These are phyloP conservation scores for Drosophila insularis DNA, from an alignment of 1,140 invertebrate genomes.

Conservation along the genomic window DNA sequence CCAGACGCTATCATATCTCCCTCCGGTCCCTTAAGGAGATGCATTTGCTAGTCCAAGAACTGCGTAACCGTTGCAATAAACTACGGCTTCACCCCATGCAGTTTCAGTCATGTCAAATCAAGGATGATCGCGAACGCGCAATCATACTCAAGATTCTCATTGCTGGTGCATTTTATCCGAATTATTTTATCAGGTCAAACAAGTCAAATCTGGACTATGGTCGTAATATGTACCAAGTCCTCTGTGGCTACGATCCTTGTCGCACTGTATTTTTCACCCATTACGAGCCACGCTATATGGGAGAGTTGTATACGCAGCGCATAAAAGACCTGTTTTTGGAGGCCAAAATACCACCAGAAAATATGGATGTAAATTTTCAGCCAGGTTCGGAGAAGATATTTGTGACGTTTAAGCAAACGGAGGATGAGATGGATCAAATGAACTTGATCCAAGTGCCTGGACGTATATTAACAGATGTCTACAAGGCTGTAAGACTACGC, in stretches of 20 bases:
- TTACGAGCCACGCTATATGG: constrained; percentile 88
- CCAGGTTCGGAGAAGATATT: constrained; percentile 83
- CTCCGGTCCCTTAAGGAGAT: constrained; percentile 89
- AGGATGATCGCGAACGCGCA: constrained; percentile 83
- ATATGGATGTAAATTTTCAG: constrained; percentile 87
- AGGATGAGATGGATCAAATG: constrained; percentile 25
- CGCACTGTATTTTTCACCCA: constrained; percentile 89
- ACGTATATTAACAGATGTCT: constrained; percentile 88
- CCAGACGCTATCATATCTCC: constrained; percentile 88
- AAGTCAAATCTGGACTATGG: constrained; percentile 84
- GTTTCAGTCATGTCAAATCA: constrained; percentile 70
- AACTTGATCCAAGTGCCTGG: constrained; percentile 83
- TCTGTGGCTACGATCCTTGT: constrained; percentile 89
- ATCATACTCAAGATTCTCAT: constrained; percentile 87
- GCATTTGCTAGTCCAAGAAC: constrained; percentile 87
- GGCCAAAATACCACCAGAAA: constrained; percentile 74
- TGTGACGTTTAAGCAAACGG: constrained; percentile 84
- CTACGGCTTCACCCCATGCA: constrained; percentile 76
- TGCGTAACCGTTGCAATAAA: constrained; percentile 85
- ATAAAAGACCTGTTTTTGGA: constrained; percentile 84
- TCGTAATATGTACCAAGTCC: constrained; percentile 84
- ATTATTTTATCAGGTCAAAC: constrained; percentile 89
- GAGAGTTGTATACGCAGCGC: constrained; percentile 86
- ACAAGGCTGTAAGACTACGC: constrained; percentile 90
- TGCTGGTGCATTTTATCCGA: constrained; percentile 93